These are phyloP conservation scores for Danio kyathit DNA, from an alignment of 2,797 vertebrate species.

Conservation along the genomic window DNA sequence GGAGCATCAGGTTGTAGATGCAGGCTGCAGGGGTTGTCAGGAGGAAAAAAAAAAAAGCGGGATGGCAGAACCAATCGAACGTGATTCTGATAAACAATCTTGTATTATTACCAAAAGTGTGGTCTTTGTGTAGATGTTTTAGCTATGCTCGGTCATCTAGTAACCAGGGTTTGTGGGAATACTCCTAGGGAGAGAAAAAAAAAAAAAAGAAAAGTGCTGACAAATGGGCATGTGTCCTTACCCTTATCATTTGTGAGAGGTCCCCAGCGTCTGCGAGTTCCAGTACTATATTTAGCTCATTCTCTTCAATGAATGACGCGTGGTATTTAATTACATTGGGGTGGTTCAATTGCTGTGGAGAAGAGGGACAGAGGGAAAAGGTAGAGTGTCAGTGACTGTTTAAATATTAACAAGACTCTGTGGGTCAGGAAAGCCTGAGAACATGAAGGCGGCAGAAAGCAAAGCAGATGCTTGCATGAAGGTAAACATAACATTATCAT, in stretches of 20 bases:
- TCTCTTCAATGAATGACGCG: slow-evolving; percentile 98
- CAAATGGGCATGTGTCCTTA: slow-evolving; percentile 68
- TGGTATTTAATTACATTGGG: slow-evolving; percentile 99
- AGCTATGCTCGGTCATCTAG: not conserved
- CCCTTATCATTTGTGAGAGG: slow-evolving; percentile 98
- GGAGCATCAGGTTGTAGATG: slow-evolving; percentile 73
- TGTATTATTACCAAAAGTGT: slow-evolving; percentile 1
- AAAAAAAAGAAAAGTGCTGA: slow-evolving; percentile 37
- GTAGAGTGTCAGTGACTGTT: slow-evolving; percentile 62
- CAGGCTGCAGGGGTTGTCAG: slow-evolving; percentile 32
- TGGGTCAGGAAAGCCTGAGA: slow-evolving; percentile 53
- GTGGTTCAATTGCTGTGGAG: slow-evolving; percentile 94
- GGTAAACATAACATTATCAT: slow-evolving; percentile 38
- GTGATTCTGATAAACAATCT: slow-evolving; percentile 12
- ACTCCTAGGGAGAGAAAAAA: not conserved
- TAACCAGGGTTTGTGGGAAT: not conserved
- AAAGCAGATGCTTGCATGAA: slow-evolving; percentile 42
- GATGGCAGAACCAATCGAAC: not conserved
- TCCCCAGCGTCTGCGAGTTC: slow-evolving; percentile 97
- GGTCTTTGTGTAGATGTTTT: not conserved
- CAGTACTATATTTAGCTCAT: slow-evolving; percentile 97
- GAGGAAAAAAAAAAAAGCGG: not conserved
- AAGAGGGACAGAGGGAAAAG: slow-evolving; percentile 39
- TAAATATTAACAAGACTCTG: slow-evolving; percentile 61
- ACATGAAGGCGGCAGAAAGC: slow-evolving; percentile 32